Conservation (phyloP, 2,797 vertebrate genomes). For the Rhabdomys pumilio region DNA sequence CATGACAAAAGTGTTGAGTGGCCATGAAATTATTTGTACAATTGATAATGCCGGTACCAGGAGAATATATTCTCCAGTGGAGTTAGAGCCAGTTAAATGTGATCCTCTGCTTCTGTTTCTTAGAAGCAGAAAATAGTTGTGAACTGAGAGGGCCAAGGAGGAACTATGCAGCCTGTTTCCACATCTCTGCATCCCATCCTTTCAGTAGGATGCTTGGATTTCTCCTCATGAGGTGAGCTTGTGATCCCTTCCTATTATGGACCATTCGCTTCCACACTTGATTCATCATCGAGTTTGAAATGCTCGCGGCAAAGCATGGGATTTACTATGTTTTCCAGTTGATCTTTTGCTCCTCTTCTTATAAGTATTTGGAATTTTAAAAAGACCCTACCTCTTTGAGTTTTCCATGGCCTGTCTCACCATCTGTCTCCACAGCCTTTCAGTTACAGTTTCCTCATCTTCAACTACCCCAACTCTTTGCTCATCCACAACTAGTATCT, state of each 20-base stretch:
- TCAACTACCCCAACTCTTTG: not conserved
- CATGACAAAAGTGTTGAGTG: conserved; percentile 29
- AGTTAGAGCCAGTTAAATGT: conserved; percentile 61
- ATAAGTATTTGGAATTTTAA: not conserved
- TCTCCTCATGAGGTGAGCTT: not conserved
- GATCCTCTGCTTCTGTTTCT: not conserved
- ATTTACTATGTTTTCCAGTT: conserved; percentile 24
- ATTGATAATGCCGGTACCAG: conserved; percentile 11
- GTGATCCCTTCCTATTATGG: not conserved
- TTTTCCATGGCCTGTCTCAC: not conserved
- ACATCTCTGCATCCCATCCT: too few species aligned
- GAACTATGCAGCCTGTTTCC: not conserved
- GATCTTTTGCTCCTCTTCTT: not conserved
- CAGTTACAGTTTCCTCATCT: not conserved
- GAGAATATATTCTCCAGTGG: not conserved
- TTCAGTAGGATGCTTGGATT: not conserved
- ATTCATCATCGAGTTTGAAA: not conserved
- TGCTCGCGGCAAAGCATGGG: not conserved
- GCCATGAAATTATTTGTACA: conserved; percentile 58
- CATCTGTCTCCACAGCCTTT: not conserved
- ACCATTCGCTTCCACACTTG: not conserved
- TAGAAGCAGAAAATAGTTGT: conserved; percentile 1
- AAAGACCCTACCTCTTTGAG: not conserved
- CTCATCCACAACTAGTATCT: not conserved
- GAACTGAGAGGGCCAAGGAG: not conserved